Evolutionary conservation across 2,113 vertebrate species (phyloP), one percentile per base, ranked within the genome.

Genomic region (Rhipidura dahli): DNA sequence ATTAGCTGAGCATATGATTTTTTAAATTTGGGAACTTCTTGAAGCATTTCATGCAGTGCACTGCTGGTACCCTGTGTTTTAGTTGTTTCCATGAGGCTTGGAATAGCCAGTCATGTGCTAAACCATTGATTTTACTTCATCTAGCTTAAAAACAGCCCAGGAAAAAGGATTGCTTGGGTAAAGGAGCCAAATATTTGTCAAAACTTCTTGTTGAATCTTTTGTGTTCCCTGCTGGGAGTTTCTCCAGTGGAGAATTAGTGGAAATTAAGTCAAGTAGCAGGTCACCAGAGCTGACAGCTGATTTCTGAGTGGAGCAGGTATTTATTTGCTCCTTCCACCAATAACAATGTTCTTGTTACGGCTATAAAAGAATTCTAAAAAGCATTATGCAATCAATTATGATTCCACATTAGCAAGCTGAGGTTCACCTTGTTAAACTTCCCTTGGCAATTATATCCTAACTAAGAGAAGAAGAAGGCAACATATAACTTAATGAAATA

Each of bases 301-400:
- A 86, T 91, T 87, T 83, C 60, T 94, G 84, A 82, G 50, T 77
- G 63, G 49, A 85, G 11, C 78, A 85, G 70, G 63, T 94, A 91
- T 95, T 96, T 94, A 89, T 94, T 95, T 97, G 54, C 44, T 79
- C 70, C 84, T 94, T 94, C 35, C 53, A 80, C 42, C 73, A 47
- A 10, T 94, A 85, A 76, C 37, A 53, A 3, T 56, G 33, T 79
- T 84, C 57, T 82, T 91, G 54, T 80, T 80, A 56, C n/a, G 0
- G 0, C 42, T 77, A 18, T 54, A 88, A 91, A 65, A 85, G n/a
- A 89, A 47, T 88, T 92, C 77, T 76, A 1, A 70, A 42, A 68
- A 73, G 47, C 1, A 1, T 92, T 93, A 68, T 37, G 15, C 64
- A 66, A 16, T 85, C 87, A 79, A 22, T 70, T 80, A 11, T 49